Evolutionary conservation across 1,140 invertebrate genomes (phyloP).

Genomic region (Hyles vespertilio): DNA sequence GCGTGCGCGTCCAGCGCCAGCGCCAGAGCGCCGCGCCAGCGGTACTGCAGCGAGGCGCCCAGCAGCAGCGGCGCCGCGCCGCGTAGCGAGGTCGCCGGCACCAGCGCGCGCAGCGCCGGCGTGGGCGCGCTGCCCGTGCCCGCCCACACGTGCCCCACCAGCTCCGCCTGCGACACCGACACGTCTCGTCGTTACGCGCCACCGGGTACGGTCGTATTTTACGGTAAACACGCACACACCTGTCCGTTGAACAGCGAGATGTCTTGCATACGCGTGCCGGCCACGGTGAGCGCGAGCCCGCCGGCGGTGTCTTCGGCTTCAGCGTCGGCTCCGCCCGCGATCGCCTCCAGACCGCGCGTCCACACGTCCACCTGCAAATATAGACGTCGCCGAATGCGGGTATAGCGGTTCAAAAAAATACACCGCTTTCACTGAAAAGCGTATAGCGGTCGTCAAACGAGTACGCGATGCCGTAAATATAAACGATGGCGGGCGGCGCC

Average conservation of each 20-base stretch:
- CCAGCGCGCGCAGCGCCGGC: slow-evolving; percentile 34
- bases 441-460: no score
- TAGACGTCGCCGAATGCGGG: background rate
- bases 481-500: no score
- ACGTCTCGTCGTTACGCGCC: no score
- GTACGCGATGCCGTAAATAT: no score
- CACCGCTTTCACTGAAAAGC: no score
- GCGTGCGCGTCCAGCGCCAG: slow-evolving; percentile 35
- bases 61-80: slow-evolving; percentile 24
- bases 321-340: slow-evolving; percentile 24
- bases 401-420: no score
- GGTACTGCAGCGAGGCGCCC: slow-evolving; percentile 24
- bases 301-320: slow-evolving; percentile 18
- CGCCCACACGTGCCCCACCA: slow-evolving; percentile 51
- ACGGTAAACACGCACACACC: slow-evolving; percentile 1
- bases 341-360: slow-evolving; percentile 38
- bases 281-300: slow-evolving; percentile 34
- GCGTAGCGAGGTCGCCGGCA: slow-evolving; percentile 9
- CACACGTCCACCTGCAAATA: slow-evolving; percentile 37
- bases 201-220: no score
- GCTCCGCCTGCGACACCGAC: slow-evolving; percentile 27
- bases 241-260: slow-evolving; percentile 36
- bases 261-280: slow-evolving; percentile 25
- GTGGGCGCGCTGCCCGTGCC: slow-evolving; percentile 44
- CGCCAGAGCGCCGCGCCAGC: slow-evolving; percentile 17